These are phyloP conservation scores for Drosophila meridiana DNA, from an alignment of 2,888 invertebrate genomes.

Conservation along the genomic window DNA sequence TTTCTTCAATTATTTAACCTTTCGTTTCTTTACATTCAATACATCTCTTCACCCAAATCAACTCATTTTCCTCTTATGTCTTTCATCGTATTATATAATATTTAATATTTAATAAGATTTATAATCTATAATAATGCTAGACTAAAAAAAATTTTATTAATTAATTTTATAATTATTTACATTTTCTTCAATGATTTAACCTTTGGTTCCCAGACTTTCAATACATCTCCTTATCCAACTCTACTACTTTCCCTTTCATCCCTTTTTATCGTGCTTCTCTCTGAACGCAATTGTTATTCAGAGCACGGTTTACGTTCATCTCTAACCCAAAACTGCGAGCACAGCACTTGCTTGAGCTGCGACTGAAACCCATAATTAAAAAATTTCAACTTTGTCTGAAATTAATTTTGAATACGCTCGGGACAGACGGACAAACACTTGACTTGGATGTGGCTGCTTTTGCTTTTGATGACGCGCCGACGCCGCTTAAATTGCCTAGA, in stretches of 20 bases:
- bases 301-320: slow-evolving; percentile 40
- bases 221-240: neutral
- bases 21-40: too few species aligned
- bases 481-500: slow-evolving; percentile 73
- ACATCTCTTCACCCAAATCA: too few species aligned
- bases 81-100: too few species aligned
- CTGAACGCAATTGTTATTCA: slow-evolving; percentile 22
- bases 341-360: slow-evolving; percentile 17
- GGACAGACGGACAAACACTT: slow-evolving; percentile 64
- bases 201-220: neutral
- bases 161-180: neutral
- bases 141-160: neutral
- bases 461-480: slow-evolving; percentile 75
- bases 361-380: slow-evolving; percentile 76
- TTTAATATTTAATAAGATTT: too few species aligned
- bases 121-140: neutral
- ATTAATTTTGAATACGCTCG: slow-evolving; percentile 74
- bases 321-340: slow-evolving; percentile 31
- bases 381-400: slow-evolving; percentile 75
- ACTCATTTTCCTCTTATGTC: too few species aligned
- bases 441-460: slow-evolving; percentile 61
- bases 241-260: neutral
- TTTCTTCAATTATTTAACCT: too few species aligned
- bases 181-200: neutral
- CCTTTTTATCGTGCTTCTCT: neutral